phyloP scores from a whole-genome alignment of 1,140 invertebrate genomes.

The Drosophila mayri region DNA sequence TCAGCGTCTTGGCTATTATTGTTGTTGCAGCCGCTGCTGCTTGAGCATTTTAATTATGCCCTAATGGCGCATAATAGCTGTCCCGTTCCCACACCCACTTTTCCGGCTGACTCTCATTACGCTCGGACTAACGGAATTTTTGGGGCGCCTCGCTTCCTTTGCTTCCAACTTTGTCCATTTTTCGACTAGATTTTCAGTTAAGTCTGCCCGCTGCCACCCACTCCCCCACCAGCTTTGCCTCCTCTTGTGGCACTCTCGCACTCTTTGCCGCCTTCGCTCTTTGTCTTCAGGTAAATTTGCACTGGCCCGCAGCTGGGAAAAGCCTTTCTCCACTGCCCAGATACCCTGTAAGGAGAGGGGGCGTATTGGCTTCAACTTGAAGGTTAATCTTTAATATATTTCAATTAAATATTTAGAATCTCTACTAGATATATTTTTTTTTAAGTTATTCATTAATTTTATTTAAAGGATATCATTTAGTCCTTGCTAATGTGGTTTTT shows the following conservation, averaged over 20 bases:
- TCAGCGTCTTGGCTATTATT: slow-evolving; percentile 46
- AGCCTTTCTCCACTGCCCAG: slow-evolving; percentile 24
- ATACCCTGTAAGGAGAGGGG: slow-evolving; percentile 9
- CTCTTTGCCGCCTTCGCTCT: slow-evolving; percentile 3
- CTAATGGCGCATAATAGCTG: slow-evolving; percentile 82
- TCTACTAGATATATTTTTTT: background rate
- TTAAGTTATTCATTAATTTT: background rate
- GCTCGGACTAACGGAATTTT: slow-evolving; percentile 38
- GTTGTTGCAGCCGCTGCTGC: slow-evolving; percentile 42
- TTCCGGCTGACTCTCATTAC: slow-evolving; percentile 40
- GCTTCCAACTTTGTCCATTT: slow-evolving; percentile 60
- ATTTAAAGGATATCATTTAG: background rate
- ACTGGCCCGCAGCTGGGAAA: slow-evolving; percentile 55
- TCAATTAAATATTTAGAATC: background rate
- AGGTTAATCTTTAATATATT: background rate
- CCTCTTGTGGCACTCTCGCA: background rate
- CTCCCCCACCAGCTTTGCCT: background rate
- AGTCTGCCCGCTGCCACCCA: slow-evolving; percentile 8
- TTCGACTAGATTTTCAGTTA: slow-evolving; percentile 50
- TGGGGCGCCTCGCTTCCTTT: slow-evolving; percentile 9
- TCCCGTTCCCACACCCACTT: slow-evolving; percentile 18
- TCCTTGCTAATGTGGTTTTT: background rate
- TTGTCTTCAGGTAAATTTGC: slow-evolving; percentile 76
- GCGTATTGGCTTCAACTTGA: background rate
- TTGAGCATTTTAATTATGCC: slow-evolving; percentile 84